Evolutionary conservation across 2,113 vertebrate genomes (phyloP).

Genomic region (Pagrus major): DNA sequence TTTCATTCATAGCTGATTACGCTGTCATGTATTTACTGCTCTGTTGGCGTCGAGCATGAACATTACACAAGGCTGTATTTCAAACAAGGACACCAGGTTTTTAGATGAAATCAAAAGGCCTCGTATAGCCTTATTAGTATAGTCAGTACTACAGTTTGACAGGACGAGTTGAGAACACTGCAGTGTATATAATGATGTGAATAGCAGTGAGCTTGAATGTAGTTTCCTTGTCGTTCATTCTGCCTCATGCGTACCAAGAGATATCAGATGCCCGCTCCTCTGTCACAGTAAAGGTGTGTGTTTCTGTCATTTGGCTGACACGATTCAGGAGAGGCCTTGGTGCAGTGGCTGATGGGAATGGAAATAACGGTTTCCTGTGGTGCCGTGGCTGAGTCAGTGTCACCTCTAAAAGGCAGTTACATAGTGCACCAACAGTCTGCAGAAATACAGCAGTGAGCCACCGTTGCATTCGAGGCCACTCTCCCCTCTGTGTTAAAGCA

Average conservation of each 20-base stretch:
- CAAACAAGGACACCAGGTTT: neutral
- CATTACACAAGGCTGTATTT: neutral
- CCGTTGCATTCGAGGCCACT: neutral
- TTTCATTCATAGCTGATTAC: neutral
- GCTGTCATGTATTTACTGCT: slow-evolving; percentile 6
- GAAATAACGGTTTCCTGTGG: slow-evolving; percentile 21
- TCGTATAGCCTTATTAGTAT: neutral
- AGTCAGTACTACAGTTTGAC: neutral
- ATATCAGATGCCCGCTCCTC: slow-evolving; percentile 31
- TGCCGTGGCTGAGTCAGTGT: slow-evolving; percentile 35
- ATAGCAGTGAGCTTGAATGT: neutral
- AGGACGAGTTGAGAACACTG: neutral
- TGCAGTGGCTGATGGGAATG: slow-evolving; percentile 42
- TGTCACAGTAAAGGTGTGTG: slow-evolving; percentile 26
- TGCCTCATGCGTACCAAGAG: slow-evolving; percentile 29
- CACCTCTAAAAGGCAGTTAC: slow-evolving; percentile 41
- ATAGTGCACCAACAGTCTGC: slow-evolving; percentile 20
- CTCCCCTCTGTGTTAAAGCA: slow-evolving; percentile 1
- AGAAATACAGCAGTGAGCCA: slow-evolving; percentile 21
- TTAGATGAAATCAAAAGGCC: neutral
- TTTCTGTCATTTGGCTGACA: slow-evolving; percentile 30
- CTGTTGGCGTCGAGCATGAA: neutral
- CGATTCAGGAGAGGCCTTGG: slow-evolving; percentile 15
- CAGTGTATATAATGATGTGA: neutral
- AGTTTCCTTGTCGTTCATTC: neutral